Conservation (phyloP, 1,140 invertebrate genomes). For the Temnothorax nylanderi region DNA sequence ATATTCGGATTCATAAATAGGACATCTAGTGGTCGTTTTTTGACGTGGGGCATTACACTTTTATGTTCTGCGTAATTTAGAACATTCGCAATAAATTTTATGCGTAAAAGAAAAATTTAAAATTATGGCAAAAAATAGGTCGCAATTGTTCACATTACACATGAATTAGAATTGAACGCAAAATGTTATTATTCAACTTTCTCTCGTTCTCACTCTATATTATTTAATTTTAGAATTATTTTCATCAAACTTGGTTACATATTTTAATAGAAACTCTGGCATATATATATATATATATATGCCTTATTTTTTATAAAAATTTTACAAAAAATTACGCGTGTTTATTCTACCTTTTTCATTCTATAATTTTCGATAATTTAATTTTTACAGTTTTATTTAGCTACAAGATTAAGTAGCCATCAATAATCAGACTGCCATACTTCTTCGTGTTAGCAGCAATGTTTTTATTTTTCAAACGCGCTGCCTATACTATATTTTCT, state of each 20-base stretch:
- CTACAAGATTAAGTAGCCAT: not conserved
- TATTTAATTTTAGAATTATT: not conserved
- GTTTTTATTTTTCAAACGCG: not conserved
- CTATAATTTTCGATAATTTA: not conserved
- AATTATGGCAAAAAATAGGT: not conserved
- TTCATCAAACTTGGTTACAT: not conserved
- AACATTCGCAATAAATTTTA: slow-evolving; percentile 11
- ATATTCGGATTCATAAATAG: not conserved
- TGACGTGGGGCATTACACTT: not conserved
- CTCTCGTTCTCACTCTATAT: not conserved
- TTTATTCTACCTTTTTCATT: not conserved
- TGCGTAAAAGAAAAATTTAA: not conserved
- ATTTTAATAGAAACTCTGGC: not conserved
- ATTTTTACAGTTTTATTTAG: not conserved
- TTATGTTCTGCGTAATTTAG: not conserved
- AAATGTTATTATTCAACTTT: not conserved
- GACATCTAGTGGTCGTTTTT: not conserved
- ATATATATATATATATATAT: too few relatives aligned
- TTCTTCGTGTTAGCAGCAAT: not conserved
- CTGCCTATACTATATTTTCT: not conserved
- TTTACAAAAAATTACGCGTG: not conserved
- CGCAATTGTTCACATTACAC: not conserved
- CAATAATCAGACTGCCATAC: not conserved
- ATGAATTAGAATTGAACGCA: not conserved
- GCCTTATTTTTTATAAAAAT: not conserved